Conservation (phyloP, 2,888 invertebrate genomes). For the Scaptomyza flava region DNA sequence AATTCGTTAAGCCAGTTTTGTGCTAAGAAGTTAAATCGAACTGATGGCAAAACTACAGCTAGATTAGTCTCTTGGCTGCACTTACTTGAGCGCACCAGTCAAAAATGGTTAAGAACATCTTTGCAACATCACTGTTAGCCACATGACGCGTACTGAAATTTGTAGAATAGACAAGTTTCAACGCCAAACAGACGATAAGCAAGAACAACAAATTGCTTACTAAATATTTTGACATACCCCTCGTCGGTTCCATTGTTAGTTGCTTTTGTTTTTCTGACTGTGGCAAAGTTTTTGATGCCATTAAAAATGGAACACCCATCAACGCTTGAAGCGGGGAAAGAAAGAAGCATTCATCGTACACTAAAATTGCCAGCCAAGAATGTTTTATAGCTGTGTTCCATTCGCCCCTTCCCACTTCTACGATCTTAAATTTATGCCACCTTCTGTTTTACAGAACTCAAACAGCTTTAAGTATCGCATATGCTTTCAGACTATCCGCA, state of each 20-base stretch:
- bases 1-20: too few relatives aligned
- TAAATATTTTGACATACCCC: conserved; percentile 45
- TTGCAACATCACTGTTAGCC: conserved; percentile 1
- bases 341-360: conserved; percentile 22
- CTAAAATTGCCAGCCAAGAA: conserved; percentile 36
- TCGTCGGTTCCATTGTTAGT: conserved; percentile 18
- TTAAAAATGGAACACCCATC: conserved; percentile 27
- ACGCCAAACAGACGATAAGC: conserved; percentile 24
- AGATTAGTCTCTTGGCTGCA: neutral
- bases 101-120: conserved; percentile 9
- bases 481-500: conserved; percentile 12
- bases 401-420: neutral
- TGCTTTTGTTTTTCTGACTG: conserved; percentile 11
- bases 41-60: neutral
- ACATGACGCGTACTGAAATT: conserved; percentile 4
- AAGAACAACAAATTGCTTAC: conserved; percentile 34
- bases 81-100: conserved; percentile 25
- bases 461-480: conserved; percentile 15
- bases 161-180: conserved; percentile 25
- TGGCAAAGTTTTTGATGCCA: conserved; percentile 26
- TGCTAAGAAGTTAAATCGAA: neutral
- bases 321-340: conserved; percentile 10
- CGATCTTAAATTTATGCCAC: neutral
- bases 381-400: neutral
- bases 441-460: neutral